A percentile compares a stretch with the other conserved stretches of the same genome.
Evolutionary conservation across 2,888 invertebrate species (phyloP).

Genomic region (Volucella bombylans): DNA sequence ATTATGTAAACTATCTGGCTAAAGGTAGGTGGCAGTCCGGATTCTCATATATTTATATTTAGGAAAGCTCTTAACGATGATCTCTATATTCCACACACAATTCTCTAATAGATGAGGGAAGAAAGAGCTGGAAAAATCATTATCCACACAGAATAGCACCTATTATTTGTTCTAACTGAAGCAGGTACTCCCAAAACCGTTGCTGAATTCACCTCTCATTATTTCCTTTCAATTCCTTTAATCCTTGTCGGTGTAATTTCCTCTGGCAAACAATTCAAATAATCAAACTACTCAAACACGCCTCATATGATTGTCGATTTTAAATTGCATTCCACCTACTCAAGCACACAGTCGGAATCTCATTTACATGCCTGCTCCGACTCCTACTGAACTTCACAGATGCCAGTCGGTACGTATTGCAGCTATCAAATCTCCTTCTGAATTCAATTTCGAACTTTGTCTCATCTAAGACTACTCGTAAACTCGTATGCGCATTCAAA

Average conservation of each 20-base stretch:
- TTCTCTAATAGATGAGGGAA: no score
- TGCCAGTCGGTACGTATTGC: neutral
- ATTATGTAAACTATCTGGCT: no score
- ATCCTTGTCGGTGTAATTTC: constrained; percentile 50
- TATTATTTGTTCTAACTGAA: no score
- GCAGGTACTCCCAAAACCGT: no score
- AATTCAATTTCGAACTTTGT: constrained; percentile 68
- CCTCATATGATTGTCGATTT: constrained; percentile 60
- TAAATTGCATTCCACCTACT: constrained; percentile 68
- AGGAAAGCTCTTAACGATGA: no score
- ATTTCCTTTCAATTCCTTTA: constrained; percentile 24
- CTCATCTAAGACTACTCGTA: constrained; percentile 2
- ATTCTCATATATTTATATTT: no score
- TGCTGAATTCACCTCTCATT: no score
- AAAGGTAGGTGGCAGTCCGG: no score
- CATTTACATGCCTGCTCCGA: constrained; percentile 50
- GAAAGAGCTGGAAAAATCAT: no score
- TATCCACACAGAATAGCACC: no score
- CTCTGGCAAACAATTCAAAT: constrained; percentile 57
- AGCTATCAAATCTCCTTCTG: constrained; percentile 52
- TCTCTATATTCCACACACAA: no score
- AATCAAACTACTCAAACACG: constrained; percentile 68
- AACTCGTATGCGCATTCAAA: constrained; percentile 17
- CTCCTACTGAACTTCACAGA: neutral
- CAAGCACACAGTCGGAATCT: constrained; percentile 57